Evolutionary conservation across 2,888 invertebrate species (phyloP), one percentile per base, ranked within the genome.

Genomic region (Incurvaria masculella): DNA sequence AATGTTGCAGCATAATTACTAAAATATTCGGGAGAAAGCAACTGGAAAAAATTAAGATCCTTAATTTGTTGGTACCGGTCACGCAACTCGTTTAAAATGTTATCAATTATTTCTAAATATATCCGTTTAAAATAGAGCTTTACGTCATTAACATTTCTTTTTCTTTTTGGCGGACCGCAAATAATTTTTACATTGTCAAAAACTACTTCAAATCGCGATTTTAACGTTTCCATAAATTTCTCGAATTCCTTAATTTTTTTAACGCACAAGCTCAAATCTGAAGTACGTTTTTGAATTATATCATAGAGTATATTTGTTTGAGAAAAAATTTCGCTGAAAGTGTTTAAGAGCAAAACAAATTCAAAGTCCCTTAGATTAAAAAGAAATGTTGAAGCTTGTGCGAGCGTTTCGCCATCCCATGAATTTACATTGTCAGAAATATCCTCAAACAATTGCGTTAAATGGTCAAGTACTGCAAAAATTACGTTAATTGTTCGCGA

Each of bases 401-500:
- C 19, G n/a, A 44, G 17, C 16, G 50, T 46, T 26, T 50, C 52
- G 6, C 45, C 41, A 21, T 46, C 50, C 52, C 50, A 52, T 17
- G 26, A 17, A 17, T 50, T 38, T 33, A 41, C 26, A 21, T 20
- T 27, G 20, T 41, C 10, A 43, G 26, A 8, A 20, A 33, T 44
- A 44, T 50, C 17, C 33, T 26, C 16, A 33, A 41, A 20, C 10
- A 26, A 11, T 17, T 33, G 4, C 33, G 21, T 27, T 14, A 39
- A 23, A 16, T 5, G 23, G 23, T 6, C n/a, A 10, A 5, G 23
- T 43, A 33, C 14, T 45, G 23, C 23, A 21, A 27, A 44, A 41
- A 53, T 44, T 10, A 48, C 45, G 42, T 52, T 50, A 27, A 50
- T 44, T n/a, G 44, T 48, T 8, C 48, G 49, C 6, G 47, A 53